Conservation (phyloP, 2,888 invertebrate genomes). For the Protodeltote pygarga region DNA sequence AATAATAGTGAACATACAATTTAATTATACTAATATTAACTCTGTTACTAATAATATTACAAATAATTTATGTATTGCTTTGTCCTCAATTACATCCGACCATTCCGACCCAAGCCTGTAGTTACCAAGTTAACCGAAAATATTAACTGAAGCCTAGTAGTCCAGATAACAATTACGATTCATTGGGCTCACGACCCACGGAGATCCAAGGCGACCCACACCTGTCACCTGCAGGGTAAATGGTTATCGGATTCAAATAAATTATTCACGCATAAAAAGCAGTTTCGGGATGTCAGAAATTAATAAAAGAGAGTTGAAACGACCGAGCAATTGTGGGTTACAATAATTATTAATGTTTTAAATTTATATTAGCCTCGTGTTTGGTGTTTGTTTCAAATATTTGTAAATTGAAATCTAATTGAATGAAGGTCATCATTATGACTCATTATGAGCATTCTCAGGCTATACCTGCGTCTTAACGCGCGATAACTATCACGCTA, state of each 20-base stretch:
- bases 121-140: conserved; percentile 9
- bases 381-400: neutral
- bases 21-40: no score
- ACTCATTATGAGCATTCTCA: no score
- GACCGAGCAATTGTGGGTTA: conserved; percentile 13
- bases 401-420: neutral
- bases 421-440: neutral
- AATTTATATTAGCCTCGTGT: conserved; percentile 7
- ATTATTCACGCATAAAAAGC: conserved; percentile 40
- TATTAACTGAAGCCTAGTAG: neutral
- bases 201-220: conserved; percentile 29
- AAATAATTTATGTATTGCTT: neutral
- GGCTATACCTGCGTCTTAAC: no score
- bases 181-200: conserved; percentile 14
- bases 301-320: conserved; percentile 41
- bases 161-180: conserved; percentile 16
- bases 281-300: conserved; percentile 31
- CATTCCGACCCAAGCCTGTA: neutral
- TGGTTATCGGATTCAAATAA: conserved; percentile 35
- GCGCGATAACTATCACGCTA: no score
- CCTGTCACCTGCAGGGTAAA: conserved; percentile 39
- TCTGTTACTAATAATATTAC: no score
- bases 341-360: conserved; percentile 15
- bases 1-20: no score
- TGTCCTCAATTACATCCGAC: neutral